These are phyloP conservation scores for Druceiella hillmani DNA, from an alignment of 2,888 invertebrate genomes.

Conservation along the genomic window DNA sequence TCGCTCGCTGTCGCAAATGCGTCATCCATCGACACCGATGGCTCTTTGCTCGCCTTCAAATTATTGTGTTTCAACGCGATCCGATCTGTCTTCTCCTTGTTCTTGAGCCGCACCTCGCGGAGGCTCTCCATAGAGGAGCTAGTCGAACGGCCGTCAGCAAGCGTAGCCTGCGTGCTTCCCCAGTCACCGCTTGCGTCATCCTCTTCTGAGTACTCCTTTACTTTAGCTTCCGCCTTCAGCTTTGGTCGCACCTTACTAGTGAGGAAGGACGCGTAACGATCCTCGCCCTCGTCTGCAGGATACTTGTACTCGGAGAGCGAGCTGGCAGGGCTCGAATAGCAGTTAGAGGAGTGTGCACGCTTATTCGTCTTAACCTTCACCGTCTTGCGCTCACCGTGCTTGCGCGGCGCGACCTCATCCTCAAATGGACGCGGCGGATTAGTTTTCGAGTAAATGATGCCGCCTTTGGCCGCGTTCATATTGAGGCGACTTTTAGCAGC, in stretches of 20 bases:
- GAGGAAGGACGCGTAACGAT: conserved; percentile 38
- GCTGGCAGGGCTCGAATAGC: conserved; percentile 24
- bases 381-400: conserved; percentile 12
- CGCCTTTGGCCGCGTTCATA: conserved; percentile 38
- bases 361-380: conserved; percentile 17
- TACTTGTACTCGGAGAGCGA: conserved; percentile 24
- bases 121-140: conserved; percentile 51
- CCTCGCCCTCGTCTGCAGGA: conserved; percentile 13
- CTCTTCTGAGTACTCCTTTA: conserved; percentile 54
- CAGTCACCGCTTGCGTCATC: conserved; percentile 40
- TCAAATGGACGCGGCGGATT: conserved; percentile 46
- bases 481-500: conserved; percentile 59
- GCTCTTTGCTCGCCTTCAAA: no score
- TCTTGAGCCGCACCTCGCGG: conserved; percentile 47
- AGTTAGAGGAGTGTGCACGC: conserved; percentile 13
- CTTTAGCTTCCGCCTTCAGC: conserved; percentile 64
- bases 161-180: conserved; percentile 24
- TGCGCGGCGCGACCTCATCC: conserved; percentile 24
- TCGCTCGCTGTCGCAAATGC: conserved; percentile 46
- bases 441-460: conserved; percentile 47
- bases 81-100: conserved; percentile 45
- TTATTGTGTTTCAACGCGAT: conserved; percentile 39
- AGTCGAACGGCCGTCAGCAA: conserved; percentile 38
- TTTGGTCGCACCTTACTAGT: conserved; percentile 65
- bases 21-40: conserved; percentile 35